Conservation (phyloP, 2,797 vertebrate genomes). For the Manis pentadactyla region DNA sequence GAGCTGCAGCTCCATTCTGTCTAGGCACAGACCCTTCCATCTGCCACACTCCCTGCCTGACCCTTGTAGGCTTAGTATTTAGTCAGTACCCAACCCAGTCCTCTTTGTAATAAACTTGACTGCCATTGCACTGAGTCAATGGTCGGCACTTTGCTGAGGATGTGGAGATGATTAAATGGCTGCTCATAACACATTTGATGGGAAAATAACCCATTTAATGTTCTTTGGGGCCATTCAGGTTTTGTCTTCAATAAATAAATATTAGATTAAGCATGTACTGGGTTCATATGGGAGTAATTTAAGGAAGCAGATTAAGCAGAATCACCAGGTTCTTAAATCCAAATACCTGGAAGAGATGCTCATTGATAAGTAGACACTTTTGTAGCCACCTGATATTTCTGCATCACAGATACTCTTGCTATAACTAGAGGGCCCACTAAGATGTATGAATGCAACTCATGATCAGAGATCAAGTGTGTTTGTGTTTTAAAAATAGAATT, state of each 20-base stretch:
- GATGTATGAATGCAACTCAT: neutral
- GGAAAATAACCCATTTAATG: neutral
- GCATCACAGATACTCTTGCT: neutral
- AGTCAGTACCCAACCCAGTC: too few species aligned
- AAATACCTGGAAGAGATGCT: neutral
- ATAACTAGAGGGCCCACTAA: neutral
- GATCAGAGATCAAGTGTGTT: neutral
- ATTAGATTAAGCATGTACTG: neutral
- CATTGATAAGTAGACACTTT: neutral
- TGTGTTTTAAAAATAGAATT: slow-evolving; percentile 40
- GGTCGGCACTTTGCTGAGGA: neutral
- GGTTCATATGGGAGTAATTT: neutral
- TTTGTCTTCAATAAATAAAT: slow-evolving; percentile 6
- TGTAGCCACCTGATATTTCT: neutral
- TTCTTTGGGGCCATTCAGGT: neutral
- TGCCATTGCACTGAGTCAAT: neutral
- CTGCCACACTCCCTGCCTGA: neutral
- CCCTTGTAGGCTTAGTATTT: too few species aligned
- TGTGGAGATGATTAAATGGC: neutral
- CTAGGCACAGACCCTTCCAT: neutral
- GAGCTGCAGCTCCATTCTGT: neutral
- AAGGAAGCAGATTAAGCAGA: neutral
- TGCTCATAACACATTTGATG: neutral
- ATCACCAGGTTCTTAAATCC: neutral
- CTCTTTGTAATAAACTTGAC: neutral